Percentiles rank a stretch among this genome's conserved stretches.
These are phyloP conservation scores for Batillaria attramentaria DNA, from an alignment of 1,140 invertebrate species.

Conservation along the genomic window DNA sequence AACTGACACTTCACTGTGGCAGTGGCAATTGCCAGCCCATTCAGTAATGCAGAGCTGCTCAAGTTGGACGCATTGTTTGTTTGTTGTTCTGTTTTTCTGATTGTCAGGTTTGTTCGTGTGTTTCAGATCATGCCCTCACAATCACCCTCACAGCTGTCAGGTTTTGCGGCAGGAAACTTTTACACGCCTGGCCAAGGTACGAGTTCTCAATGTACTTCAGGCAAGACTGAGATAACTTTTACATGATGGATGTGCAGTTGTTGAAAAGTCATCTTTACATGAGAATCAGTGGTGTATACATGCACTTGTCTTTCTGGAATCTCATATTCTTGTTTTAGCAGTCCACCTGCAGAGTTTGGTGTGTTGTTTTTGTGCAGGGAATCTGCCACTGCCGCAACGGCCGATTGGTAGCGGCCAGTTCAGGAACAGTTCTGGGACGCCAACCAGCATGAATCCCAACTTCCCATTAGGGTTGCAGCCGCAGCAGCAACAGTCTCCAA, in stretches of 20 bases:
- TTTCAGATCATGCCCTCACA: slow-evolving; percentile 61
- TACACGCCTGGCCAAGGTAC: slow-evolving; percentile 51
- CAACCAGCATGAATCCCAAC: slow-evolving; percentile 68
- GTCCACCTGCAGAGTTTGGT: neutral
- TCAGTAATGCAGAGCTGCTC: neutral
- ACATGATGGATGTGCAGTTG: neutral
- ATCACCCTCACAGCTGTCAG: slow-evolving; percentile 61
- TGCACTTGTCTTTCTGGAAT: neutral
- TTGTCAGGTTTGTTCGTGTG: no score
- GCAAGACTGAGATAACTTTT: neutral
- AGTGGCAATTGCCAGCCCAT: neutral
- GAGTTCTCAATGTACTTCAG: slow-evolving; percentile 8
- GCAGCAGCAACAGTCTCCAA: slow-evolving; percentile 70
- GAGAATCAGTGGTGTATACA: neutral
- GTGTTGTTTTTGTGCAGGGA: slow-evolving; percentile 36
- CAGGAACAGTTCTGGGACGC: slow-evolving; percentile 64
- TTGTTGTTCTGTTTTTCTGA: neutral
- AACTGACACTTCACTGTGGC: neutral
- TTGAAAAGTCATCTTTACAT: neutral
- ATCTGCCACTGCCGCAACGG: slow-evolving; percentile 46
- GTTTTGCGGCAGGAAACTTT: slow-evolving; percentile 52
- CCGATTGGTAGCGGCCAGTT: slow-evolving; percentile 58
- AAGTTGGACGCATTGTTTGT: neutral
- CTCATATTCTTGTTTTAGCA: neutral
- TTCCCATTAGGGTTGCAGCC: slow-evolving; percentile 58